Evolutionary conservation across 2,797 vertebrate genomes (phyloP).

Genomic region (Enteromius treurensis): DNA sequence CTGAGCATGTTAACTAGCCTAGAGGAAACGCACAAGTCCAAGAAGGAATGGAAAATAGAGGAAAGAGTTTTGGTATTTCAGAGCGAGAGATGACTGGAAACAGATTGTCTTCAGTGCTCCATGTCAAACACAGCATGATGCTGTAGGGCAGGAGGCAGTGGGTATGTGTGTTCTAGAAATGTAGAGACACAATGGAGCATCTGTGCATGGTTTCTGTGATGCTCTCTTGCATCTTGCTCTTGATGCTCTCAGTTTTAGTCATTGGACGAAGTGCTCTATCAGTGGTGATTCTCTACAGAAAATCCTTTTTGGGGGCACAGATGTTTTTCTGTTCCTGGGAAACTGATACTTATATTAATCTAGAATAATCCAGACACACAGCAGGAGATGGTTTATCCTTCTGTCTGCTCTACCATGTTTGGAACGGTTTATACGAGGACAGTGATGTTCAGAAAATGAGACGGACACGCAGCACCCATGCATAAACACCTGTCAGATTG

Average conservation of each 20-base stretch:
- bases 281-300: background rate
- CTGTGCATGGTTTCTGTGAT: constrained; percentile 13
- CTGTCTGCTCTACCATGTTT: constrained; percentile 11
- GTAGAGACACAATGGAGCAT: constrained; percentile 15
- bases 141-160: background rate
- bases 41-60: background rate
- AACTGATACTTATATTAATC: background rate
- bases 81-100: background rate
- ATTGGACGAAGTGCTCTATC: background rate
- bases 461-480: background rate
- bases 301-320: background rate
- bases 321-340: background rate
- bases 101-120: constrained; percentile 31
- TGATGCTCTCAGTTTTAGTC: background rate
- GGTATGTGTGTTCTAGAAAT: constrained; percentile 6
- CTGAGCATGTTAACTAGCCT: background rate
- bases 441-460: constrained; percentile 7
- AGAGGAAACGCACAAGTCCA: constrained; percentile 3
- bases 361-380: constrained; percentile 10
- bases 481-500: constrained; percentile 34
- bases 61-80: background rate
- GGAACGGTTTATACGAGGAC: background rate
- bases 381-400: background rate
- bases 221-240: too few species aligned
- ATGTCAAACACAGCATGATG: constrained; percentile 38